Percentiles rank a stretch among this genome's conserved stretches.
phyloP scores from a whole-genome alignment of 1,140 invertebrate genomes.

The Holotrichia oblita region DNA sequence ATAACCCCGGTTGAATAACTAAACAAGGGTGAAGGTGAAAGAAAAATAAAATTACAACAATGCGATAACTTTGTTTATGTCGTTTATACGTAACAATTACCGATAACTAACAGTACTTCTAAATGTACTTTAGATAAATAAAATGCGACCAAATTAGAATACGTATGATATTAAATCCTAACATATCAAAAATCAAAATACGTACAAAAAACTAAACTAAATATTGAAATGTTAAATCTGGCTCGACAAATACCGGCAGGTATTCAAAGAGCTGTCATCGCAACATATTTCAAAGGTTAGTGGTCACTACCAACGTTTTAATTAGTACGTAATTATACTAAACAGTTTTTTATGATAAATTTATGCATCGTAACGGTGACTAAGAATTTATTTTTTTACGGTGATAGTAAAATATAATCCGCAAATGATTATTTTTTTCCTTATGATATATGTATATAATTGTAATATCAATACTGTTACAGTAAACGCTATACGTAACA shows the following conservation, averaged over 20 bases:
- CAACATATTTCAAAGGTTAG: constrained; percentile 68
- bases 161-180: background rate
- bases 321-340: background rate
- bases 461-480: constrained; percentile 33
- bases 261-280: constrained; percentile 49
- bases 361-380: background rate
- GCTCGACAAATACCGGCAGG: background rate
- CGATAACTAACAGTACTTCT: background rate
- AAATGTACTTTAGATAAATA: background rate
- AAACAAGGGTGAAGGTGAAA: constrained; percentile 8
- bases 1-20: too few relatives aligned
- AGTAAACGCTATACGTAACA: constrained; percentile 60
- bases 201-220: too few relatives aligned
- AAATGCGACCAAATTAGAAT: background rate
- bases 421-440: background rate
- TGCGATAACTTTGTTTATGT: constrained; percentile 18
- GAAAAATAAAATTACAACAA: background rate
- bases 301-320: background rate
- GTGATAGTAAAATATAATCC: background rate
- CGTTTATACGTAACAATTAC: background rate
- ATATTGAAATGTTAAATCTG: background rate
- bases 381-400: background rate
- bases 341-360: background rate
- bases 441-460: too few relatives aligned
- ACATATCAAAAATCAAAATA: background rate